These are phyloP conservation scores for Arvicanthis niloticus DNA, from an alignment of 2,113 vertebrate genomes.

Conservation along the genomic window DNA sequence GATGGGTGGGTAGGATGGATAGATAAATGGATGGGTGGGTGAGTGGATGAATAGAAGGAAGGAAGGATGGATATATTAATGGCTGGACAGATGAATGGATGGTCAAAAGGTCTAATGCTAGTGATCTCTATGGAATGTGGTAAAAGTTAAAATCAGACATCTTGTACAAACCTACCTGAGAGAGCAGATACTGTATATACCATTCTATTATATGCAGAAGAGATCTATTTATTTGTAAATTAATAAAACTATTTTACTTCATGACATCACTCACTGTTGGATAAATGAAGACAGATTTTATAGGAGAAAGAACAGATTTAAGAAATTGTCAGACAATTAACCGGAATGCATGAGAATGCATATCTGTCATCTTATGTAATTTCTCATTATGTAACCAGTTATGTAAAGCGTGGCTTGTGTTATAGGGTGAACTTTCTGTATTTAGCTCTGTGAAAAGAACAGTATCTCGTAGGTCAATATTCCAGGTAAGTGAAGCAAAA, in stretches of 20 bases:
- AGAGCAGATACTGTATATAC: neutral
- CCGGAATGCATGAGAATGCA: neutral
- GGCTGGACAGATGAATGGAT: neutral
- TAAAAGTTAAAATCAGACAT: neutral
- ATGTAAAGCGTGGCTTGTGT: neutral
- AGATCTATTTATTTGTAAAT: neutral
- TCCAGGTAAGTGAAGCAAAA: neutral
- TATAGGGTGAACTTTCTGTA: neutral
- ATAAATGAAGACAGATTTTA: slow-evolving; percentile 2
- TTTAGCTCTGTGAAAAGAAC: neutral
- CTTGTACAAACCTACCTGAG: neutral
- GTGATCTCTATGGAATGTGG: neutral
- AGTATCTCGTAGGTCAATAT: neutral
- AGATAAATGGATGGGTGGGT: fast-evolving
- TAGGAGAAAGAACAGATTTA: neutral
- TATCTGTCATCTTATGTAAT: neutral
- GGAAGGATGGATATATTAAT: neutral
- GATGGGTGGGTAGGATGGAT: neutral
- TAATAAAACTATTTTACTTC: slow-evolving; percentile 20
- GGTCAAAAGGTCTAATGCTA: neutral
- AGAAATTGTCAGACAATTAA: slow-evolving; percentile 44
- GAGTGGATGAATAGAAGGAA: fast-evolving
- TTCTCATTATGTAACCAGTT: neutral
- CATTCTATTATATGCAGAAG: neutral
- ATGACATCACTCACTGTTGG: neutral